phyloP scores from a whole-genome alignment of 2,888 invertebrate species.

The Melikaiella ostensackeni region DNA sequence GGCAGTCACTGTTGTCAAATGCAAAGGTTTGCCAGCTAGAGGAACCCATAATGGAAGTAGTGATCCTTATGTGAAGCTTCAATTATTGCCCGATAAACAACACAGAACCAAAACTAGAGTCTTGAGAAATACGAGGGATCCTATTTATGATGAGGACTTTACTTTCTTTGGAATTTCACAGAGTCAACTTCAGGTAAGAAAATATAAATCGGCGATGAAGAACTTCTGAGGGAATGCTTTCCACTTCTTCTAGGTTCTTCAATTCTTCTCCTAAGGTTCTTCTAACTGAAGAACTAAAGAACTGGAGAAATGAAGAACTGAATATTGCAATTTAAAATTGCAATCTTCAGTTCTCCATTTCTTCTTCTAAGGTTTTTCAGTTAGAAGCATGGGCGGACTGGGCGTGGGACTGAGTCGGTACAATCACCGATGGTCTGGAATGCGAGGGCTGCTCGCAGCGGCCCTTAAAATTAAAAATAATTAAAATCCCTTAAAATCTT shows the following conservation, averaged over 20 bases:
- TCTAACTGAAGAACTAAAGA: not conserved
- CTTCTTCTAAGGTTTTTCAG: too few species aligned
- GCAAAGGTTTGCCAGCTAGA: constrained; percentile 91
- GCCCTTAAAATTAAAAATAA: too few species aligned
- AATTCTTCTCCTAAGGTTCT: too few species aligned
- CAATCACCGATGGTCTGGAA: too few species aligned
- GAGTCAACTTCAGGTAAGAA: constrained; percentile 85
- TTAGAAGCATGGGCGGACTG: too few species aligned
- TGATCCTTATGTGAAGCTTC: constrained; percentile 99
- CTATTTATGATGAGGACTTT: constrained; percentile 99
- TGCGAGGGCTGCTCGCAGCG: too few species aligned
- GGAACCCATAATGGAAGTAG: constrained; percentile 89
- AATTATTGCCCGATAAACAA: constrained; percentile 97
- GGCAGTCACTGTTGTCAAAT: constrained; percentile 94
- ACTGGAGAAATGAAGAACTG: not conserved
- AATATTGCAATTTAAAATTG: too few species aligned
- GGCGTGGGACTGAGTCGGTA: too few species aligned
- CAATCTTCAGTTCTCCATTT: too few species aligned
- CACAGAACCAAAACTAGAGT: constrained; percentile 98
- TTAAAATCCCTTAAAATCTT: too few species aligned
- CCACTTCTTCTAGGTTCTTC: too few species aligned
- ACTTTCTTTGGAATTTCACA: constrained; percentile 97
- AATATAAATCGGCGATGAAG: not conserved
- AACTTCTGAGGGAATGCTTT: too few species aligned
- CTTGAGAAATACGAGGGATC: constrained; percentile 95